A percentile compares a stretch with the other conserved stretches of the same genome.
These are phyloP conservation scores for Umimayanthus kanabou DNA, from an alignment of 92 coral and sea anemone species.

Conservation along the genomic window DNA sequence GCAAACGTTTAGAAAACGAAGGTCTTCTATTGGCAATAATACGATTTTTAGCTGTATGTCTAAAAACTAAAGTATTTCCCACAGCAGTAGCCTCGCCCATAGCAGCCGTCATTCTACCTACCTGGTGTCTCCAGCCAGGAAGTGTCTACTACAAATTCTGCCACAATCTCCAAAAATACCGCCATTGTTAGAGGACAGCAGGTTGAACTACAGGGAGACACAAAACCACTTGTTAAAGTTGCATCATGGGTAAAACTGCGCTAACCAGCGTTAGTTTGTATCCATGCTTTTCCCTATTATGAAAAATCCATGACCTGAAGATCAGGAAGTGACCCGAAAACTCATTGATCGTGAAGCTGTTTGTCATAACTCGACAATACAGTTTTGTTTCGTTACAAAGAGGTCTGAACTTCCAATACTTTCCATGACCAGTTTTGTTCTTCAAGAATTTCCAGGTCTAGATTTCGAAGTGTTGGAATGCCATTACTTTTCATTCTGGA, in stretches of 20 bases:
- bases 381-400: too few species aligned
- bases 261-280: too few species aligned
- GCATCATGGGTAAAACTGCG: not conserved
- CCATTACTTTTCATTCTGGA: too few species aligned
- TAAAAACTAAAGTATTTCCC: too few species aligned
- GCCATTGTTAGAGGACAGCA: conserved; percentile 84
- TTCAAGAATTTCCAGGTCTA: too few species aligned
- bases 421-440: too few species aligned
- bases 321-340: not conserved
- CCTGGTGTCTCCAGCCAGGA: conserved; percentile 61
- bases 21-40: not conserved
- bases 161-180: conserved; percentile 75
- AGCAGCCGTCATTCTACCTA: not conserved
- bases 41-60: too few species aligned
- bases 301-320: too few species aligned
- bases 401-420: too few species aligned
- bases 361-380: not conserved
- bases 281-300: not conserved
- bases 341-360: not conserved
- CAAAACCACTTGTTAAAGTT: not conserved
- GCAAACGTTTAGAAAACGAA: not conserved
- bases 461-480: too few species aligned
- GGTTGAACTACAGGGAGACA: conserved; percentile 52
- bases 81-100: too few species aligned
- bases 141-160: conserved; percentile 55